phyloP scores from a whole-genome alignment of 1,140 invertebrate species.

The Drosophila bocki region DNA sequence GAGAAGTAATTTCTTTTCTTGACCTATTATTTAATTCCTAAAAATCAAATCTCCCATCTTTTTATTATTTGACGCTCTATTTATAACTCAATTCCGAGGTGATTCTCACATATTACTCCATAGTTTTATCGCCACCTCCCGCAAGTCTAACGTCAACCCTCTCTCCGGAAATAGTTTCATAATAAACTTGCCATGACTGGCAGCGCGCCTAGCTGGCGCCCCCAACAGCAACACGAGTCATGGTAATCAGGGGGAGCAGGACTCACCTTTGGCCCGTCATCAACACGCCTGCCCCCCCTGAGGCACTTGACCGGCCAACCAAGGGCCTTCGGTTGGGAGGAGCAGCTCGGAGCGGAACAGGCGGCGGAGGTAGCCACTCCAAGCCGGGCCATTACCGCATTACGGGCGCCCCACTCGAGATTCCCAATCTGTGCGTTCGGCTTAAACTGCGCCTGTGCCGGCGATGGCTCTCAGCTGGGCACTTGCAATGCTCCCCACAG shows the following conservation, averaged over 20 bases:
- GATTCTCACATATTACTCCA: not conserved
- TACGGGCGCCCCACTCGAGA: conserved; percentile 54
- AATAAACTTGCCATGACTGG: conserved; percentile 37
- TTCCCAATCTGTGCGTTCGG: conserved; percentile 59
- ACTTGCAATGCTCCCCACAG: conserved; percentile 40
- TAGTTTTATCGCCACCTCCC: not conserved
- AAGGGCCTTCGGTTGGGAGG: conserved; percentile 9
- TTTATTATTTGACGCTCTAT: not conserved
- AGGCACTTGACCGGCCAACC: conserved; percentile 35
- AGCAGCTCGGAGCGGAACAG: not conserved
- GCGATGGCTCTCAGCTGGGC: conserved; percentile 60
- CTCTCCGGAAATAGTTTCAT: conserved; percentile 30
- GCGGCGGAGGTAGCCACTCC: conserved; percentile 3
- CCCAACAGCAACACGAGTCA: conserved; percentile 14
- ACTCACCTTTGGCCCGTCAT: conserved; percentile 34
- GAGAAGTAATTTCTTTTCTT: not conserved
- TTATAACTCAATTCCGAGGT: conserved; percentile 13
- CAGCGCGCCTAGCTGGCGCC: conserved; percentile 60
- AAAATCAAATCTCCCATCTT: not conserved
- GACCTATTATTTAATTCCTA: not conserved
- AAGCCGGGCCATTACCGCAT: conserved; percentile 62
- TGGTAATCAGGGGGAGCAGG: conserved; percentile 25
- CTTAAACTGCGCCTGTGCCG: conserved; percentile 73
- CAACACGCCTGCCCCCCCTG: not conserved
- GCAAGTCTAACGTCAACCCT: conserved; percentile 10